Evolutionary conservation across 1,140 invertebrate genomes (phyloP), one percentile per base, ranked within the genome.

Genomic region (Trachymyrmex septentrionalis): DNA sequence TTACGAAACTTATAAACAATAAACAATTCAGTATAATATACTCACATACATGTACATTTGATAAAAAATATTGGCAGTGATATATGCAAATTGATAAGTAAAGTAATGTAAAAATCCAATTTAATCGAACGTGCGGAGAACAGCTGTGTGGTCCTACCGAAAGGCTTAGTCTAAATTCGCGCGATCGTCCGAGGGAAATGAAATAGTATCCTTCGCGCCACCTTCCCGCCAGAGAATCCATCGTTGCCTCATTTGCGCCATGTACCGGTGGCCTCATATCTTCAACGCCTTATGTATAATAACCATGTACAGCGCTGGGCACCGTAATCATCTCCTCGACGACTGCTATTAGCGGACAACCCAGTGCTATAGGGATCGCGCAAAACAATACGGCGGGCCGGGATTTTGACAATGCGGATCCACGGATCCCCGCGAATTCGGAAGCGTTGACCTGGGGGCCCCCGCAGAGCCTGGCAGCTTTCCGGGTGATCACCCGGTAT

Each of bases 401-500:
- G 76, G 87, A 89, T 89, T 88, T 89, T 61, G 87, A 89, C 82
- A 87, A 89, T 66, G 66, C 57, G 72, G 84, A 63, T 59, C 67
- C 44, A 85, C 67, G 71, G 76, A 75, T 71, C 19, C 38, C 38
- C 63, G 57, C 21, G 85, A 89, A 89, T 89, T 87, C 67, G 67
- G 48, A 69, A 89, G 48, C 78, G 84, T 88, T 80, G 90, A 91
- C 84, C 89, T 66, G 34, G 48, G 21, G 80, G 66, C 71, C 76
- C 76, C 38, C 48, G 69, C 55, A 38, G 75, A 76, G 75, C 57
- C 64, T 27, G 71, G 89, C 67, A 73, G 90, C 67, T 90, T 86
- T 88, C 89, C 85, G 73, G 87, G 63, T 88, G 89, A 90, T 91
- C 89, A 90, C 89, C 87, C 89, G 84, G 87, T 88, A 88, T 88